Evolutionary conservation across 2,113 vertebrate species (phyloP).

Genomic region (Megaceryle torquata): DNA sequence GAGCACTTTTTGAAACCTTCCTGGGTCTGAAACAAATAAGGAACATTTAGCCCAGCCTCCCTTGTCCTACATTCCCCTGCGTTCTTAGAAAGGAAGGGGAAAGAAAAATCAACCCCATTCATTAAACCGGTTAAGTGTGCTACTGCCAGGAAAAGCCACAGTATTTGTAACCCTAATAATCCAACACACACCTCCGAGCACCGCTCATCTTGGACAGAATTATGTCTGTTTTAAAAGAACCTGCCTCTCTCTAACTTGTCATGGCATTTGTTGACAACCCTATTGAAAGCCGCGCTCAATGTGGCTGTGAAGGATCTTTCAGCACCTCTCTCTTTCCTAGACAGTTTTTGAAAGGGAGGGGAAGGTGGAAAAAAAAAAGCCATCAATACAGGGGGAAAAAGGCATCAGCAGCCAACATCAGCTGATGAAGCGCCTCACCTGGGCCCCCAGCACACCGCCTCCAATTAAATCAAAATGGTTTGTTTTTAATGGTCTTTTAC

Average conservation of each 20-base stretch:
- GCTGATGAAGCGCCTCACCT: conserved; percentile 84
- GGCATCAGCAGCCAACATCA: conserved; percentile 47
- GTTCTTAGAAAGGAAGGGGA: not conserved
- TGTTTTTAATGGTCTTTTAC: conserved; percentile 99
- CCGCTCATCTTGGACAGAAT: conserved; percentile 42
- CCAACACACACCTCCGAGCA: not conserved
- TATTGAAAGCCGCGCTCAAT: conserved; percentile 52
- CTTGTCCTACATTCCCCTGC: not conserved
- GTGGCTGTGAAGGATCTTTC: conserved; percentile 50
- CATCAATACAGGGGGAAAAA: conserved; percentile 61
- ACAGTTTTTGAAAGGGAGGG: conserved; percentile 70
- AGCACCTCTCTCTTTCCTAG: conserved; percentile 63
- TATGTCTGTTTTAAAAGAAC: conserved; percentile 61
- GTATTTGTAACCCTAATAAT: conserved; percentile 59
- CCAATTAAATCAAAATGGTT: conserved; percentile 99
- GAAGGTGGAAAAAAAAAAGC: not conserved
- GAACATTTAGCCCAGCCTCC: not conserved
- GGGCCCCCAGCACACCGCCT: conserved; percentile 85
- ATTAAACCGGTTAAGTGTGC: not conserved
- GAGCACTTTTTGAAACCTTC: not conserved
- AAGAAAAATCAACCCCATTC: not conserved
- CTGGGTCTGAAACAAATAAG: not conserved
- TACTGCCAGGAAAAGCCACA: not conserved
- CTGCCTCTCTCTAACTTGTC: conserved; percentile 51
- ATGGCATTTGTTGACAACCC: conserved; percentile 71